phyloP scores from a whole-genome alignment of 2,797 vertebrate species.

The Aotus griseimembra region DNA sequence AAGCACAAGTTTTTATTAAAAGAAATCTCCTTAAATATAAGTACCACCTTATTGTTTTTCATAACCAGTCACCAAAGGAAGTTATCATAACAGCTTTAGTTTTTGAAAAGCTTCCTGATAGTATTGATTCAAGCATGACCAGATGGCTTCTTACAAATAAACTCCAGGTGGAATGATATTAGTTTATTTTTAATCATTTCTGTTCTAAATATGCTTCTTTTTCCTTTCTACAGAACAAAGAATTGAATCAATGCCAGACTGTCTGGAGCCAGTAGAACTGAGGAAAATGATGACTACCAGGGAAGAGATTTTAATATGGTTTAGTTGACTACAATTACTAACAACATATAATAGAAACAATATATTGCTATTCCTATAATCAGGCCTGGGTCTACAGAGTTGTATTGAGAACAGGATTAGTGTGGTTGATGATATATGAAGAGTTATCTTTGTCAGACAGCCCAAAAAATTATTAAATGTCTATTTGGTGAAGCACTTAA shows the following conservation, averaged over 20 bases:
- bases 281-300: slow-evolving; percentile 3
- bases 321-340: slow-evolving; percentile 48
- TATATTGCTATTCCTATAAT: not conserved
- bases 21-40: not conserved
- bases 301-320: slow-evolving; percentile 36
- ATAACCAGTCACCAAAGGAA: not conserved
- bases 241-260: slow-evolving; percentile 66
- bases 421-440: not conserved
- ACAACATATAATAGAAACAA: not conserved
- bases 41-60: slow-evolving; percentile 3
- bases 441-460: not conserved
- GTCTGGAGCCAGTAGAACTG: slow-evolving; percentile 55
- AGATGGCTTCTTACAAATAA: slow-evolving; percentile 60
- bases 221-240: slow-evolving; percentile 33
- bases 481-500: not conserved
- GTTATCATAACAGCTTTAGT: not conserved
- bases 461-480: not conserved
- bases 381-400: not conserved
- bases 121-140: slow-evolving; percentile 18
- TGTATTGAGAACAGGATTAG: not conserved
- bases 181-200: slow-evolving; percentile 56
- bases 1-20: not conserved
- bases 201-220: slow-evolving; percentile 51
- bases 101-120: slow-evolving; percentile 50
- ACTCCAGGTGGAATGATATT: slow-evolving; percentile 36